Conservation (phyloP, 1,140 invertebrate genomes). For the Diorhabda sublineata region DNA sequence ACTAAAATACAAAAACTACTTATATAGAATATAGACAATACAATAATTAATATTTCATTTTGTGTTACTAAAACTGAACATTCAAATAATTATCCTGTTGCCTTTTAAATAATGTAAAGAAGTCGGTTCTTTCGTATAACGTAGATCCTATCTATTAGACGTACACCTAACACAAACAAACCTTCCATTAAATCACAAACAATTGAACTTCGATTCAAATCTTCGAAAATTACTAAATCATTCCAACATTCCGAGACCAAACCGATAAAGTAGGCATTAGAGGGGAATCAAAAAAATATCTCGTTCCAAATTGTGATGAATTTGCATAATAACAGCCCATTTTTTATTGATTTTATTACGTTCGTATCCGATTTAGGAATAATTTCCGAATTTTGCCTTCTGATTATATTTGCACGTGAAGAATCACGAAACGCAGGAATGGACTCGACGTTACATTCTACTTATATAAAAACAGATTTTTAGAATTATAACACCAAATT, state of each 20-base stretch:
- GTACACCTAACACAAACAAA: background rate
- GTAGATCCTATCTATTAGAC: background rate
- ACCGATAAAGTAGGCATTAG: slow-evolving; percentile 1
- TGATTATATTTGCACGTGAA: background rate
- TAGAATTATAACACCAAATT: no score
- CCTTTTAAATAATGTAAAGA: no score
- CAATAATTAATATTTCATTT: no score
- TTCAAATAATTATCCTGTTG: no score
- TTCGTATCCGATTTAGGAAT: background rate
- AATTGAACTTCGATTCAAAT: slow-evolving; percentile 1
- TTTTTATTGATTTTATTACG: slow-evolving; percentile 1
- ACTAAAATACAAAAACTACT: no score
- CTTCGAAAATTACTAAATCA: slow-evolving; percentile 2
- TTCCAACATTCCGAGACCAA: background rate
- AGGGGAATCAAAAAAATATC: background rate
- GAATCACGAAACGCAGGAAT: background rate
- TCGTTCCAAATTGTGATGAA: background rate
- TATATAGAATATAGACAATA: no score
- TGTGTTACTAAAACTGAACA: no score
- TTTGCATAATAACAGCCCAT: background rate
- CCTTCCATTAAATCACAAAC: background rate
- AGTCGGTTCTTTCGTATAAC: no score
- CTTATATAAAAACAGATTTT: no score
- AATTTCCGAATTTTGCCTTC: background rate
- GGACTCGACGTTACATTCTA: no score